phyloP scores from a whole-genome alignment of 2,113 vertebrate genomes.

The Eudorcas thomsonii region DNA sequence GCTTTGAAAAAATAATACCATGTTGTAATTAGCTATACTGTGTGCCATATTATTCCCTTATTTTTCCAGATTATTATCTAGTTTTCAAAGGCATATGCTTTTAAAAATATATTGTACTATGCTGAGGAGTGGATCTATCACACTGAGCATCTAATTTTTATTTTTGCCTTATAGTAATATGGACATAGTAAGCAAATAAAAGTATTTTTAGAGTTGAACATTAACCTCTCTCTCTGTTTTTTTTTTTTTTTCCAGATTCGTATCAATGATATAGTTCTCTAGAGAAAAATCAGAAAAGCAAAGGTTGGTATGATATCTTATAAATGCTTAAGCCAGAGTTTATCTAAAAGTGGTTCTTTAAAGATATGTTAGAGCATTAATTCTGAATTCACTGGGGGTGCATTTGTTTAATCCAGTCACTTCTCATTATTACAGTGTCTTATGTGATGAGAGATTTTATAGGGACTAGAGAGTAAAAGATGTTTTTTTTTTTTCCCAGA shows the following conservation, averaged over 20 bases:
- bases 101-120: neutral
- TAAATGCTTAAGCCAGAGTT: neutral
- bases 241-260: neutral
- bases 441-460: constrained; percentile 2
- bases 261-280: neutral
- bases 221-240: neutral
- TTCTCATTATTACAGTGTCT: constrained; percentile 57
- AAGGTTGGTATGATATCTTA: constrained; percentile 22
- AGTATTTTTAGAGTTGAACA: neutral
- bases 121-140: neutral
- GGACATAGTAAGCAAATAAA: neutral
- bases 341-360: constrained; percentile 41
- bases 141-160: neutral
- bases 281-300: constrained; percentile 49
- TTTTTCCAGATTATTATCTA: neutral
- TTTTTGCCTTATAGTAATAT: neutral
- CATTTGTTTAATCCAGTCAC: constrained; percentile 4
- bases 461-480: constrained; percentile 62
- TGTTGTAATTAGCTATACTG: neutral
- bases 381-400: constrained; percentile 46
- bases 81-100: neutral
- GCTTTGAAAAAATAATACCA: neutral
- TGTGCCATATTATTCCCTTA: neutral
- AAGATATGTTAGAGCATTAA: constrained; percentile 38
- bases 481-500: neutral